A percentile compares a stretch with the other conserved stretches of the same genome.
Evolutionary conservation across 2,888 invertebrate genomes (phyloP).

Genomic region (Galerucella pusilla): DNA sequence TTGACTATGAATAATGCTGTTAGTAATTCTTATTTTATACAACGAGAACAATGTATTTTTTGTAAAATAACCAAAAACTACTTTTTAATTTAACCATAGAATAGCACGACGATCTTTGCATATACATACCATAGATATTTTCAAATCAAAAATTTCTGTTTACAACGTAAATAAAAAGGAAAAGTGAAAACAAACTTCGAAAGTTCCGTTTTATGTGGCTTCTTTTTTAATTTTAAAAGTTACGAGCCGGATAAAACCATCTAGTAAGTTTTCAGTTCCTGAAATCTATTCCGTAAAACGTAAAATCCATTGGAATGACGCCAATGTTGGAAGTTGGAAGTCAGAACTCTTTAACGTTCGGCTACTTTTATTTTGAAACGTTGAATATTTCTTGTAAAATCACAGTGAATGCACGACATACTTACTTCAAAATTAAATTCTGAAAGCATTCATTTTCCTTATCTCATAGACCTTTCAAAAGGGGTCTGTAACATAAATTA

Average conservation of each 20-base stretch:
- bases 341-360: constrained; percentile 6
- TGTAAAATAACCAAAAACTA: no score
- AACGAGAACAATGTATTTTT: no score
- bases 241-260: constrained; percentile 6
- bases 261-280: not conserved
- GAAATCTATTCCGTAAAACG: constrained; percentile 9
- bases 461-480: constrained; percentile 18
- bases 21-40: no score
- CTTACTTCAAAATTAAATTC: constrained; percentile 31
- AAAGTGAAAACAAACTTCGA: not conserved
- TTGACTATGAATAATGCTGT: no score
- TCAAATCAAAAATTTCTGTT: no score
- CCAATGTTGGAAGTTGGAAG: constrained; percentile 14
- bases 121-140: no score
- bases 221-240: constrained; percentile 4
- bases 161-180: not conserved
- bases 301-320: constrained; percentile 15
- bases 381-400: constrained; percentile 21
- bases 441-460: constrained; percentile 33
- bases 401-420: constrained; percentile 23
- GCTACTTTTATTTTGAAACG: constrained; percentile 26
- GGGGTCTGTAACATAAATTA: constrained; percentile 10
- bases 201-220: not conserved
- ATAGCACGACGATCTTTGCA: no score
- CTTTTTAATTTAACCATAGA: no score